A percentile compares a stretch with the other conserved stretches of the same genome.
Conservation (phyloP, 2,888 invertebrate genomes). For the Nasonovia ribisnigri region DNA sequence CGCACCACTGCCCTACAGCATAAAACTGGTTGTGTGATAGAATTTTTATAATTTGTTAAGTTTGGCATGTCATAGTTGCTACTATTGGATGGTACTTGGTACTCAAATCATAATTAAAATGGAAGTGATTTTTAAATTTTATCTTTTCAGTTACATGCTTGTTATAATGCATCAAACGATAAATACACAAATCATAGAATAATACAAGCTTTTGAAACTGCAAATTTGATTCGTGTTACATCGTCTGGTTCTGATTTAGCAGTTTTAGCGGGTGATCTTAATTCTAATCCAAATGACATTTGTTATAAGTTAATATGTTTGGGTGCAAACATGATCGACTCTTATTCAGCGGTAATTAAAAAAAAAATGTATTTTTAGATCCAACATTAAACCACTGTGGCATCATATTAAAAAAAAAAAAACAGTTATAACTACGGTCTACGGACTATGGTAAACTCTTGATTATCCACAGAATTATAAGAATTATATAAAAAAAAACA, state of each 20-base stretch:
- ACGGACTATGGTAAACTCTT: background rate
- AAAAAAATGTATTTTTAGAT: background rate
- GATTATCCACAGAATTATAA: background rate
- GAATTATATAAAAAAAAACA: background rate
- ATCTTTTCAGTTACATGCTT: constrained; percentile 87
- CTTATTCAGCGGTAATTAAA: constrained; percentile 52
- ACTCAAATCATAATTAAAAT: background rate
- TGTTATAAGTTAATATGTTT: constrained; percentile 64
- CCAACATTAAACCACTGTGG: background rate
- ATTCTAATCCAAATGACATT: constrained; percentile 79
- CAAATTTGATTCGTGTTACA: constrained; percentile 92
- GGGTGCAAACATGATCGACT: constrained; percentile 63
- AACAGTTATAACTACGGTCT: background rate
- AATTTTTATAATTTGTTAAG: background rate
- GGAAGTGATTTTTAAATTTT: background rate
- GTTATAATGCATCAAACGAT: constrained; percentile 88
- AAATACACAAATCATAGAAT: constrained; percentile 93
- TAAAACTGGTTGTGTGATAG: background rate
- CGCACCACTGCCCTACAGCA: background rate
- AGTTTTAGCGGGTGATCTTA: constrained; percentile 94
- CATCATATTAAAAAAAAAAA: background rate
- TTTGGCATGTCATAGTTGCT: background rate
- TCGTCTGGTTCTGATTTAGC: constrained; percentile 83
- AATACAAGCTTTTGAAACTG: constrained; percentile 93
- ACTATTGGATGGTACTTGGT: background rate